Evolutionary conservation across 2,113 vertebrate genomes (phyloP).

Genomic region (Dolichallabes microphthalmus): DNA sequence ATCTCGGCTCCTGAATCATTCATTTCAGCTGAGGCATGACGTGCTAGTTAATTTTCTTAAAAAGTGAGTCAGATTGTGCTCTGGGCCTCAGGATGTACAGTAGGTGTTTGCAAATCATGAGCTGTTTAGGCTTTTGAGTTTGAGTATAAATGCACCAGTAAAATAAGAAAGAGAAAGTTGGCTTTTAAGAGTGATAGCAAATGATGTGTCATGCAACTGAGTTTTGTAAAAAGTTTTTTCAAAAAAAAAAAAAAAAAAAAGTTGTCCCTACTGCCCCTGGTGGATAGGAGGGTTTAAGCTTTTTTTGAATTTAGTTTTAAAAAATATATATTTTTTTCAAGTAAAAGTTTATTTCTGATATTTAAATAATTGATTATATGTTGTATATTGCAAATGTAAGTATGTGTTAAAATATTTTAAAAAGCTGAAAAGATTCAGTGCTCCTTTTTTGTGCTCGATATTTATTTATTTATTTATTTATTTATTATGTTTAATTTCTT

Average conservation of each 20-base stretch:
- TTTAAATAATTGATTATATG: background rate
- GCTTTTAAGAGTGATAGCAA: background rate
- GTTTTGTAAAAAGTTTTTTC: background rate
- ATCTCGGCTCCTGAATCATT: background rate
- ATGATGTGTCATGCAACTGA: background rate
- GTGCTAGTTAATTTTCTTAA: background rate
- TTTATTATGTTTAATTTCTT: background rate
- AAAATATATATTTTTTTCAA: too few species aligned
- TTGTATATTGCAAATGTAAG: background rate
- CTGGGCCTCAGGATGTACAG: background rate
- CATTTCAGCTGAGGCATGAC: background rate
- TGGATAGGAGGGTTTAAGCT: background rate
- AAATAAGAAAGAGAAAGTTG: background rate
- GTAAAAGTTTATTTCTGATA: background rate
- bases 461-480: background rate
- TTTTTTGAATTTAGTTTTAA: too few species aligned
- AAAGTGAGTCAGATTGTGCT: constrained; percentile 1
- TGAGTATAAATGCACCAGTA: background rate
- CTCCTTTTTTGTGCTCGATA: background rate
- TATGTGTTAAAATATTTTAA: background rate
- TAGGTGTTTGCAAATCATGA: background rate
- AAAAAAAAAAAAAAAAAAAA: background rate
- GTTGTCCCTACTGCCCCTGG: background rate
- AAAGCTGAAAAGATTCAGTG: background rate
- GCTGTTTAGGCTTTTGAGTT: background rate